Base-by-base conservation (phyloP, 2,113 vertebrate genomes). In the human region DNA sequence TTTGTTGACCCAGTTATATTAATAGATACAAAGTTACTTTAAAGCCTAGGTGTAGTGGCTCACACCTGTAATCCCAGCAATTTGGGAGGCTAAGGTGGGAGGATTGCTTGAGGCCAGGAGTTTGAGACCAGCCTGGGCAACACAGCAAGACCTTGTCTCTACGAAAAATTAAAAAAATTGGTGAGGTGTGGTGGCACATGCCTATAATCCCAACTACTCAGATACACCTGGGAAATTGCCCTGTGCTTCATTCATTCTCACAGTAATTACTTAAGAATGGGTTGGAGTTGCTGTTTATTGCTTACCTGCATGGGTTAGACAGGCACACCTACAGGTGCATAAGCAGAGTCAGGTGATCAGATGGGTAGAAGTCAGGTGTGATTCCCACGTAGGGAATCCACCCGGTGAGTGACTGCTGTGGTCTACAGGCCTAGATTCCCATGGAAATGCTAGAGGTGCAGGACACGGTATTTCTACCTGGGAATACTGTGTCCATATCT, bases 241-340 rank as follows among this genome's bases (percentile, higher is more conserved):
- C 48, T 94, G 43, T 61, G 48, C 13, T 57, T 90, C 8, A 0
- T 4, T 43, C 27, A 45, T 27, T 43, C 45, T 92, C 38, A 85
- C 9, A n/a, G 8, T 43, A 22, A 38, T 35, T 40, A 30, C 43
- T 70, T 2, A 1, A 35, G 23, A 66, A 23, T n/a, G n/a, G 32
- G 48, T 8, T 78, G 81, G 35, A 48, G 22, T 5, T 30, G 10
- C 35, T 57, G 52, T 78, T 80, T 3, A 7, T 82, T 25, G 17
- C 3, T 76, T 45, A 73, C 30, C 40, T 86, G 84, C 38, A 9
- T 0, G 0, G 38, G 40, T 50, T 35, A 38, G 45, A 35, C 23
- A 79, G 68, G 11, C 6, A 14, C 2, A 32, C n/a, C 40, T n/a
- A 68, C 0, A 43, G 3, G 2, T 64, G 52, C 7, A 22, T 70